Percentiles rank a stretch among this genome's conserved stretches.
These are phyloP conservation scores for Polia nebulosa DNA, from an alignment of 2,888 invertebrate species.

Conservation along the genomic window DNA sequence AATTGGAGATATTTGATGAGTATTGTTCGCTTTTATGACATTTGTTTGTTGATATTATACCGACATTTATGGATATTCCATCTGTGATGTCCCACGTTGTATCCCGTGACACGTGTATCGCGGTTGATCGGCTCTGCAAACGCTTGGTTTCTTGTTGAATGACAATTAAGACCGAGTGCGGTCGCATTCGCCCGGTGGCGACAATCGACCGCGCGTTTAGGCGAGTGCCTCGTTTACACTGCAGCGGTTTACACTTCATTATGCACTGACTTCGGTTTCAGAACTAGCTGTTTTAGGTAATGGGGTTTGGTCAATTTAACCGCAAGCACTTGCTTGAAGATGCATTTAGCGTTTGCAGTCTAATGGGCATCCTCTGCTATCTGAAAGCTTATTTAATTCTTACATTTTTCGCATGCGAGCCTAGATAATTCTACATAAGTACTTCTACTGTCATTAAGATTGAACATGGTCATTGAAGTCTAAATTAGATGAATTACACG, in stretches of 20 bases:
- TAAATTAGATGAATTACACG: no score
- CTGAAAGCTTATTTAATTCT: background rate
- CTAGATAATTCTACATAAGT: background rate
- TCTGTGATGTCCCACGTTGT: no score
- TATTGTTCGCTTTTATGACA: slow-evolving; percentile 1
- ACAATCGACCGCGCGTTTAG: slow-evolving; percentile 13
- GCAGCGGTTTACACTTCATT: slow-evolving; percentile 49
- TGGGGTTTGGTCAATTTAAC: slow-evolving; percentile 2
- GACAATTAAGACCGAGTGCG: slow-evolving; percentile 20
- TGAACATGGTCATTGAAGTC: no score
- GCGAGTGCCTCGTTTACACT: slow-evolving; percentile 14
- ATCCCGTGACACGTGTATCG: background rate
- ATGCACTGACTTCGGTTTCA: slow-evolving; percentile 40
- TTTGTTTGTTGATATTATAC: background rate
- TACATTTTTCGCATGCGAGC: background rate
- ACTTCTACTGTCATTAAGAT: no score
- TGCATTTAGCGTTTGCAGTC: background rate
- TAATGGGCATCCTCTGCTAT: background rate
- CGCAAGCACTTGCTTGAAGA: slow-evolving; percentile 1
- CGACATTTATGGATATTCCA: background rate
- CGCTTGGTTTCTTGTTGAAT: slow-evolving; percentile 24
- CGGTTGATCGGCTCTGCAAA: slow-evolving; percentile 15
- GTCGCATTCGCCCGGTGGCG: background rate
- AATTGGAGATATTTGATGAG: slow-evolving; percentile 31
- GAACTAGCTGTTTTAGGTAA: slow-evolving; percentile 14